Base-by-base conservation (phyloP, 2,888 invertebrate species). In the Neria commutata region DNA sequence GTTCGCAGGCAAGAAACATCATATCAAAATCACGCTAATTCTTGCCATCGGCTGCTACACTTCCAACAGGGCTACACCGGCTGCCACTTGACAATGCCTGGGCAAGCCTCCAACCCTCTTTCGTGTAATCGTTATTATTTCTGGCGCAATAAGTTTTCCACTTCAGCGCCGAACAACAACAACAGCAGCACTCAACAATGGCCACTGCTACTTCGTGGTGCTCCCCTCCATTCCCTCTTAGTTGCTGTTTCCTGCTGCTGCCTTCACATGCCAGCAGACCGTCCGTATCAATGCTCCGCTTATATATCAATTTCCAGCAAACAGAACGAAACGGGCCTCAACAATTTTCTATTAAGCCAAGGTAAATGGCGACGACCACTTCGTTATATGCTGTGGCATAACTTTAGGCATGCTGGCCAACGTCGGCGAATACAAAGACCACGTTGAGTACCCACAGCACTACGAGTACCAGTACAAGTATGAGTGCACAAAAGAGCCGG, bases 111-210 rank as follows among this genome's bases (percentile, higher is more conserved):
- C 60, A 61, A 67, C 61, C 68, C 68, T 69, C 72, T 70, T 72
- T 71, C 72, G 71, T 67, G 69, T 69, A n/a, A n/a, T n/a, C n/a
- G n/a, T n/a, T n/a, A 72, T 72, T 72, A 72, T 68, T 72, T 72
- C 72, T 72, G 71, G 73, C 72, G 72, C 72, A 72, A 68, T 72
- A 72, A 69, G 63, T 72, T 72, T 72, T 72, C 72, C 72, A 72
- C 63, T 58, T 61, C 71, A 72, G 67, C 67, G 67, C 68, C 5
- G 47, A 24, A 47, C 21, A 23, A 47, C 21, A 17, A 17, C 19
- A 46, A 24, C 5, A 47, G 25, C 11, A 16, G 10, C 40, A 37
- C n/a, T 14, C 4, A 37, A 37, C 37, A 37, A 37, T 37, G 6
- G 10, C 16, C n/a, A 14, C 14, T 11, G n/a, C 16, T 37, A 37